Percentiles rank a stretch among this genome's conserved stretches.
These are phyloP conservation scores for Ptychochromis oligacanthus DNA, from an alignment of 2,113 vertebrate genomes.

Conservation along the genomic window DNA sequence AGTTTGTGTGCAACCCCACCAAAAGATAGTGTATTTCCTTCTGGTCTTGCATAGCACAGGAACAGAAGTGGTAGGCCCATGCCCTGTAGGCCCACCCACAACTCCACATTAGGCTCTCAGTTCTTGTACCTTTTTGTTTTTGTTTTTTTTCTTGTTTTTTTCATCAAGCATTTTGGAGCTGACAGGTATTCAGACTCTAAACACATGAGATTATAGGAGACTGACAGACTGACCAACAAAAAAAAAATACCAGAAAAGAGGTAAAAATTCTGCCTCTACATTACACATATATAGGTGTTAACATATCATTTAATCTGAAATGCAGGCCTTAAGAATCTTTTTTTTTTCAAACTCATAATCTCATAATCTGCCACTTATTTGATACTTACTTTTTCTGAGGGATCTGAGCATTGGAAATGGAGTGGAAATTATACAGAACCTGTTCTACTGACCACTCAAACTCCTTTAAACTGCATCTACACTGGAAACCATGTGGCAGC, in stretches of 20 bases:
- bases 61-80: background rate
- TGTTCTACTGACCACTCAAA: no score
- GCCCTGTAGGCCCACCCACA: no score
- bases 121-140: background rate
- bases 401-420: no score
- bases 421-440: no score
- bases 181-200: background rate
- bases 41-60: fast-evolving
- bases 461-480: no score
- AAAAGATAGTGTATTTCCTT: background rate
- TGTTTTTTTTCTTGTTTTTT: background rate
- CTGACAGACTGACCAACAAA: background rate
- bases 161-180: conserved; percentile 36
- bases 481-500: no score
- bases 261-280: background rate
- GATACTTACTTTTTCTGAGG: no score
- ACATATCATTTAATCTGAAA: no score
- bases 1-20: background rate
- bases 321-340: no score
- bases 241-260: background rate
- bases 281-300: background rate
- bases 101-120: background rate
- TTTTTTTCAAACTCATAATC: no score
- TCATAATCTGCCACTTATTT: no score
- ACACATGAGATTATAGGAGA: background rate